Conservation (phyloP, 2,113 vertebrate genomes). For the Lota lota region DNA sequence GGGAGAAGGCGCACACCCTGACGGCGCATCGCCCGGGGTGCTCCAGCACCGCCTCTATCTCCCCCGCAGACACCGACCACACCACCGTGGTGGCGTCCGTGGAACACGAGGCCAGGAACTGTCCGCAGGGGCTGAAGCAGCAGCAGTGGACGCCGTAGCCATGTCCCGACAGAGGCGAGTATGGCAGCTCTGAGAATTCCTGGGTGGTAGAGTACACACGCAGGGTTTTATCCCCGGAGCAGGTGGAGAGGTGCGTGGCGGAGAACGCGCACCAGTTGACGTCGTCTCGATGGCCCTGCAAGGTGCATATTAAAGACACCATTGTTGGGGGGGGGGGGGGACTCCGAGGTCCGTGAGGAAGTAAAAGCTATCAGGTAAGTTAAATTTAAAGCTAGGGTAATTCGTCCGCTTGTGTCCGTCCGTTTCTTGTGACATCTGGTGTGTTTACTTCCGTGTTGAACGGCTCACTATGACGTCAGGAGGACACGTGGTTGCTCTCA, state of each 20-base stretch:
- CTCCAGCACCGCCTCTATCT: constrained; percentile 74
- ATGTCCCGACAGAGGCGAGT: constrained; percentile 85
- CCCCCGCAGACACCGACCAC: constrained; percentile 77
- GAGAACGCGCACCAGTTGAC: constrained; percentile 91
- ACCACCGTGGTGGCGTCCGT: constrained; percentile 85
- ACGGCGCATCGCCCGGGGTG: constrained; percentile 86
- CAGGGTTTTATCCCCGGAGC: constrained; percentile 90
- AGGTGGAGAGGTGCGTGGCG: constrained; percentile 81
- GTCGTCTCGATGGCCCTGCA: constrained; percentile 86
- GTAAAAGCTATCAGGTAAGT: background rate
- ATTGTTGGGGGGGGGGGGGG: constrained; percentile 58
- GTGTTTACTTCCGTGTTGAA: constrained; percentile 57
- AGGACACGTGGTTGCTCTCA: too few relatives aligned
- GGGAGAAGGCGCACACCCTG: constrained; percentile 84
- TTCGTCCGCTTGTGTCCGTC: constrained; percentile 3
- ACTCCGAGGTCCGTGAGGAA: too few relatives aligned
- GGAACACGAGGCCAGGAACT: constrained; percentile 85
- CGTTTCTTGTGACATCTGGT: background rate
- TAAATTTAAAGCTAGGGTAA: background rate
- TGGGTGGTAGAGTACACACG: constrained; percentile 76
- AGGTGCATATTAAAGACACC: constrained; percentile 82
- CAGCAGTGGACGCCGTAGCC: constrained; percentile 91
- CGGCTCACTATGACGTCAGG: constrained; percentile 39
- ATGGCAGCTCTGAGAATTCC: constrained; percentile 79
- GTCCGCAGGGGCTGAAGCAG: constrained; percentile 86